Evolutionary conservation across 1,140 invertebrate species (phyloP).

Genomic region (Diachasmimorpha longicaudata): DNA sequence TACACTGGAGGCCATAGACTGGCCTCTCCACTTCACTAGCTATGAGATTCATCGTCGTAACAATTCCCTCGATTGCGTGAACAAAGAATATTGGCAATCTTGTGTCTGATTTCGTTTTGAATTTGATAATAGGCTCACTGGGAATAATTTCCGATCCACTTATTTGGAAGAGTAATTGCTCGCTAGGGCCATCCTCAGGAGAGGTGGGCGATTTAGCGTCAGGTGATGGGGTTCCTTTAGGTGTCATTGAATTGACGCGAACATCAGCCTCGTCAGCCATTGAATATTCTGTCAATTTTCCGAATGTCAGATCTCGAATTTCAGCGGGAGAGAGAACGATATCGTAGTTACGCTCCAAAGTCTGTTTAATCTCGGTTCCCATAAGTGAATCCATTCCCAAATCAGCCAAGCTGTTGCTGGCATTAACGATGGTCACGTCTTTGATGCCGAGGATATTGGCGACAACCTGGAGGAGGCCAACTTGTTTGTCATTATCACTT

Average conservation of each 20-base stretch:
- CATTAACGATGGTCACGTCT: slow-evolving; percentile 77
- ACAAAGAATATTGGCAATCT: slow-evolving; percentile 74
- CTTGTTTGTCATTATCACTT: slow-evolving; percentile 58
- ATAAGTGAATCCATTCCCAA: slow-evolving; percentile 97
- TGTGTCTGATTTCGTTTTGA: slow-evolving; percentile 63
- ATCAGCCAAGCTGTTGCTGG: slow-evolving; percentile 81
- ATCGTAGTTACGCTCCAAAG: slow-evolving; percentile 90
- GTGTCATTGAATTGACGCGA: slow-evolving; percentile 27
- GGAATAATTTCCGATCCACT: slow-evolving; percentile 66
- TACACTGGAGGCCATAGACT: slow-evolving; percentile 91
- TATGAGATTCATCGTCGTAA: slow-evolving; percentile 72
- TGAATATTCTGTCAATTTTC: slow-evolving; percentile 73
- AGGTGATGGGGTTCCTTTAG: slow-evolving; percentile 33
- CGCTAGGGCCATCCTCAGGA: background rate
- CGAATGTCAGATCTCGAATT: slow-evolving; percentile 82
- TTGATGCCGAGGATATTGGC: slow-evolving; percentile 90
- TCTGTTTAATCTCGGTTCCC: slow-evolving; percentile 98
- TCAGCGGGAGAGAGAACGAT: slow-evolving; percentile 87
- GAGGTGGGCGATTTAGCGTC: slow-evolving; percentile 7
- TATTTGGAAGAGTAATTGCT: slow-evolving; percentile 44
- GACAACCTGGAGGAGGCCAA: slow-evolving; percentile 74
- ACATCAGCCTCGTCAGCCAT: slow-evolving; percentile 50
- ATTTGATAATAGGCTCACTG: slow-evolving; percentile 67
- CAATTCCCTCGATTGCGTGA: slow-evolving; percentile 92
- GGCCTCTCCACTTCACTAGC: slow-evolving; percentile 74